Conservation (phyloP, 2,888 invertebrate genomes). For the Machimus atricapillus region DNA sequence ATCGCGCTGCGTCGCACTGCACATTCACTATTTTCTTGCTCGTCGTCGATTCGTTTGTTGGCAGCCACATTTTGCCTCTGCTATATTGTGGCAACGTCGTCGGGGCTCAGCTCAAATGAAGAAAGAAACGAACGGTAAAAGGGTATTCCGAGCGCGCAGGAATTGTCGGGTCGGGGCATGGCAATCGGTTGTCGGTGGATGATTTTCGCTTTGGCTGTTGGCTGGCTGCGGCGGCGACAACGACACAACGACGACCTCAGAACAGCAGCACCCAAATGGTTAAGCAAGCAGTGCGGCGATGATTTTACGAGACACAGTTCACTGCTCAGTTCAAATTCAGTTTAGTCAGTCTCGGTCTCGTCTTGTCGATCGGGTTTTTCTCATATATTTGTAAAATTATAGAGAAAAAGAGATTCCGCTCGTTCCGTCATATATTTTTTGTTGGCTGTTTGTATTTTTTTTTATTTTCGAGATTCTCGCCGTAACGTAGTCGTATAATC, state of each 20-base stretch:
- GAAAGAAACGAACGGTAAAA: not conserved
- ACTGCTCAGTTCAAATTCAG: conserved; percentile 23
- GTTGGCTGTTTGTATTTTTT: not conserved
- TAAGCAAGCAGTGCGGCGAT: not conserved
- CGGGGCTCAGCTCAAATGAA: not conserved
- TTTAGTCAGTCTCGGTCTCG: conserved; percentile 33
- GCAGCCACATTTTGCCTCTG: not conserved
- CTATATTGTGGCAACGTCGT: not conserved
- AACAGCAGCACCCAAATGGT: not conserved
- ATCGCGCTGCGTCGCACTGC: not conserved
- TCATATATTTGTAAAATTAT: conserved; percentile 15
- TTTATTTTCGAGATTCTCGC: not conserved
- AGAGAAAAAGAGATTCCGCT: conserved; percentile 38
- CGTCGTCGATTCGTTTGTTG: not conserved
- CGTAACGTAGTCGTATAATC: conserved; percentile 26
- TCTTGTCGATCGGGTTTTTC: conserved; percentile 29
- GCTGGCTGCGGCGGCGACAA: too few species aligned
- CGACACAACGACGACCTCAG: not conserved
- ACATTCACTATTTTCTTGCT: not conserved
- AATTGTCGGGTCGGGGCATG: not conserved
- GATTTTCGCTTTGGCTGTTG: not conserved
- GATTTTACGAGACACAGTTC: conserved; percentile 8
- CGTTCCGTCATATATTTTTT: conserved; percentile 5
- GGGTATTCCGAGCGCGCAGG: not conserved
- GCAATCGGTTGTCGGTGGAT: not conserved